Evolutionary conservation across 2,797 vertebrate species (phyloP), one percentile per base, ranked within the genome.

Genomic region (Micromesistius poutassou): DNA sequence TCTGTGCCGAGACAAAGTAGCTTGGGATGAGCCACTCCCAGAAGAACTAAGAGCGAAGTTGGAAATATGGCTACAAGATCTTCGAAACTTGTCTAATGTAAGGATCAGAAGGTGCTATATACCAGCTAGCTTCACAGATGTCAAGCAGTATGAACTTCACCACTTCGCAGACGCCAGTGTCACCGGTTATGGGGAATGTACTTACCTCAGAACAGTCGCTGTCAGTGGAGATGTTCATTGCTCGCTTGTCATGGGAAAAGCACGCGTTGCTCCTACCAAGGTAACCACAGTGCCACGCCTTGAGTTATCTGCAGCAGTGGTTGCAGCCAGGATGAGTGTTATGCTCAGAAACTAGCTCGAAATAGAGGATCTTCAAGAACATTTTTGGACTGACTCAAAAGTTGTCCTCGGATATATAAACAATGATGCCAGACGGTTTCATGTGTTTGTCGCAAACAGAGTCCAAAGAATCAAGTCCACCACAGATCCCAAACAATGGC

Each of bases 381-480:
- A 72, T 10, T 72, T 72, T 36, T 78, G 77, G 71, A 72, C 71
- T 7, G 71, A 72, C 33, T 72, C 71, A 1, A 72, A 72, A 9
- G 33, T 35, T 2, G 16, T 72, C 33, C 33, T 72, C 1, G 71
- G 71, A 8, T 36, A 72, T 35, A 35, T 72, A 35, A 72, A 19
- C 16, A 72, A 72, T 36, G 71, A 72, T 35, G 71, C 71, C 16
- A 72, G 71, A 36, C 12, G 71, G 30, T 78, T 78, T 33, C 72
- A 78, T 36, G 71, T 81, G n/a, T 84, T 84, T 30, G 78, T 81
- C n/a, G 78, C 78, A 12, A 82, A 84, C 50, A 40, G 79, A 31
- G 55, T 80, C 0, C 78, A 84, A 72, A 4, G 81, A 50, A 84
- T 84, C 6, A 78, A 79, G 22, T 71, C 71, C 2, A 77, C 7